Percentiles rank a stretch among this genome's conserved stretches.
Conservation (phyloP, 2,113 vertebrate genomes). For the Phalacrocorax aristotelis region DNA sequence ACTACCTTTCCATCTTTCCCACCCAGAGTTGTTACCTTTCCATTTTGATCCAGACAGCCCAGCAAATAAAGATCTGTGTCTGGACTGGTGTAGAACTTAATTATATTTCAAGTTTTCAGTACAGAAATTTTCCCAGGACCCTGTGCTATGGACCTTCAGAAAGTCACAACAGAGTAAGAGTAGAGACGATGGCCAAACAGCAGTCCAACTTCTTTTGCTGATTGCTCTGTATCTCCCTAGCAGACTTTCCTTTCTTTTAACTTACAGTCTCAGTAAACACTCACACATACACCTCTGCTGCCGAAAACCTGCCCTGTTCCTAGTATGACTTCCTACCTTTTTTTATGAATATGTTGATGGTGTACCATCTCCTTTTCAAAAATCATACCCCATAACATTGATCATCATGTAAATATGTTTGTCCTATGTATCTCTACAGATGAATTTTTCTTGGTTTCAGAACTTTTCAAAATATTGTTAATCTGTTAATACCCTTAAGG, state of each 20-base stretch:
- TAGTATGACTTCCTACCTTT: not conserved
- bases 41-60: not conserved
- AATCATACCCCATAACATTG: not conserved
- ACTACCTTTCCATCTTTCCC: not conserved
- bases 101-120: not conserved
- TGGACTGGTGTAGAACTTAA: not conserved
- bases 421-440: not conserved
- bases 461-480: not conserved
- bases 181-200: not conserved
- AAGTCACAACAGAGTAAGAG: not conserved
- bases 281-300: not conserved
- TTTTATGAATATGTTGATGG: not conserved
- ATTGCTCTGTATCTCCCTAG: not conserved
- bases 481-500: not conserved
- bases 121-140: not conserved
- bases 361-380: not conserved
- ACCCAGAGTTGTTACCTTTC: not conserved
- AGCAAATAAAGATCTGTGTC: not conserved
- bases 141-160: not conserved
- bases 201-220: not conserved
- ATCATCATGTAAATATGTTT: not conserved
- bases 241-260: not conserved
- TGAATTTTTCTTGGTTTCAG: not conserved
- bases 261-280: not conserved
- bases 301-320: not conserved